These are phyloP conservation scores for Tetrax tetrax DNA, from an alignment of 2,113 vertebrate species.

Conservation along the genomic window DNA sequence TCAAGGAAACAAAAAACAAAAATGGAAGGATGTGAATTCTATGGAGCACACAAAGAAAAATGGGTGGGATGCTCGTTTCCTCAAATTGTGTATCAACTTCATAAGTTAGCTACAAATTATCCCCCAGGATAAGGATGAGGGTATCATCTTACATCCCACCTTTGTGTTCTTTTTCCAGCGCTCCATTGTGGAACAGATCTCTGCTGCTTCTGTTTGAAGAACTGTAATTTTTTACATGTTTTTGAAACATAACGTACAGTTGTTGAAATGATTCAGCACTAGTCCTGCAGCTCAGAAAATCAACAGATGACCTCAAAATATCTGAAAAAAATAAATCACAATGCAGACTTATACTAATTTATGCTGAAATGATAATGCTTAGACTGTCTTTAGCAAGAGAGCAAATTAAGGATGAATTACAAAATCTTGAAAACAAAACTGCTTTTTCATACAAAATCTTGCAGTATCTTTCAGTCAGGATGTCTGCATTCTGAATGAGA, in stretches of 20 bases:
- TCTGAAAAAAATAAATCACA: background rate
- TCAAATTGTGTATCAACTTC: conserved; percentile 50
- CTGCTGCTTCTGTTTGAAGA: background rate
- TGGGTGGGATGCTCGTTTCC: conserved; percentile 58
- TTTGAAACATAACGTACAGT: background rate
- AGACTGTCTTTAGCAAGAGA: background rate
- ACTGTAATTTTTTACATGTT: background rate
- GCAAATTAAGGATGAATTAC: background rate
- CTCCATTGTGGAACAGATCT: background rate
- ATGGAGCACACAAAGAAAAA: conserved; percentile 10
- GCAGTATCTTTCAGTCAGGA: background rate
- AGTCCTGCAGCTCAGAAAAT: background rate
- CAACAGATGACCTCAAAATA: background rate
- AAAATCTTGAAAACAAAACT: background rate
- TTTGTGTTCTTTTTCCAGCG: background rate
- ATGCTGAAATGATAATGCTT: background rate
- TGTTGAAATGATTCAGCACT: background rate
- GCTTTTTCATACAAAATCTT: background rate
- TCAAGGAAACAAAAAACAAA: conserved; percentile 69
- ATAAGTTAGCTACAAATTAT: conserved; percentile 9
- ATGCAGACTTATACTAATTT: background rate
- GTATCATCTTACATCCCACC: background rate
- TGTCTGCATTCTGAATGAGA: background rate
- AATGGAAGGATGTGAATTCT: conserved; percentile 68
- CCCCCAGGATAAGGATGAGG: background rate